A percentile compares a stretch with the other conserved stretches of the same genome.
Conservation (phyloP, 2,113 vertebrate genomes). For the Alligator mississippiensis region DNA sequence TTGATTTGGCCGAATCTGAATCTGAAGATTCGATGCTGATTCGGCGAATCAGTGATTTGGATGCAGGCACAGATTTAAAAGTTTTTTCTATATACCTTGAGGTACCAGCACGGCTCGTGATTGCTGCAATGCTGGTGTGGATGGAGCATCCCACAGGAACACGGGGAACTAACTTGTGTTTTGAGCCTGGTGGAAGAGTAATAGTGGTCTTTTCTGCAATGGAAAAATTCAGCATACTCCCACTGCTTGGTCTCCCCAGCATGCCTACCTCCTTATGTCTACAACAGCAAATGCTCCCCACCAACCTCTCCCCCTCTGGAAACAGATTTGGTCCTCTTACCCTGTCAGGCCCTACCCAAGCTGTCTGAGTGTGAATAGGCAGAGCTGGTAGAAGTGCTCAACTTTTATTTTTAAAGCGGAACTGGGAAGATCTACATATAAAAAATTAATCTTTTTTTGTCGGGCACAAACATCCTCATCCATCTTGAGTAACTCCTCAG, state of each 20-base stretch:
- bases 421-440: not conserved
- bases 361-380: not conserved
- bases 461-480: slow-evolving; percentile 31
- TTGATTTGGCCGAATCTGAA: no score
- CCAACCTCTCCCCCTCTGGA: not conserved
- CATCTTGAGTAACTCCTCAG: slow-evolving; percentile 32
- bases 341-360: not conserved
- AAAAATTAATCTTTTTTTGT: not conserved
- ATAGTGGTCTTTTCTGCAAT: not conserved
- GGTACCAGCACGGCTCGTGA: no score
- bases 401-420: not conserved
- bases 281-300: not conserved
- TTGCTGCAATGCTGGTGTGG: no score
- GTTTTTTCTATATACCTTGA: no score
- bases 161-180: no score
- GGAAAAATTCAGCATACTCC: accelerated
- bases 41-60: no score
- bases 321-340: not conserved
- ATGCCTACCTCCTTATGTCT: not conserved
- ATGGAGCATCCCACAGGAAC: no score
- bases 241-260: not conserved
- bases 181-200: not conserved
- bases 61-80: no score
- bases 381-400: not conserved
- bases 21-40: no score